phyloP scores from a whole-genome alignment of 2,113 vertebrate genomes.

The Campylomormyrus tamandua region DNA sequence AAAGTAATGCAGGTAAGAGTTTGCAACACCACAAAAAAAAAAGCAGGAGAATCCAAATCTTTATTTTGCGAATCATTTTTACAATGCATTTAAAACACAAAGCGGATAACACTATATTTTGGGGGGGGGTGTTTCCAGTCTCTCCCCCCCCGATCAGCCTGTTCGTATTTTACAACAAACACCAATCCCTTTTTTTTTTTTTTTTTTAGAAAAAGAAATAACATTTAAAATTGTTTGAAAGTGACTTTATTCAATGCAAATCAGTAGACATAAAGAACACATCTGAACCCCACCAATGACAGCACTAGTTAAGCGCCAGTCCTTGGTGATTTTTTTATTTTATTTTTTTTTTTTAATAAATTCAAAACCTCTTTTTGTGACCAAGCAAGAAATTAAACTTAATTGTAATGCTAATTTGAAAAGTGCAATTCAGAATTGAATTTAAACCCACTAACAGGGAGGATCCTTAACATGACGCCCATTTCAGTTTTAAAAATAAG shows the following conservation, averaged over 20 bases:
- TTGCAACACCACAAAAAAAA: not conserved
- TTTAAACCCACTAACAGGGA: too few relatives aligned
- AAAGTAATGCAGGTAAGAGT: not conserved
- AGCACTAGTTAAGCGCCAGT: not conserved
- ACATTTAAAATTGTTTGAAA: not conserved
- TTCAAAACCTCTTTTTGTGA: not conserved
- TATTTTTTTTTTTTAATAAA: not conserved
- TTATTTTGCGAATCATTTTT: not conserved
- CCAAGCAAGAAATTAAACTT: not conserved
- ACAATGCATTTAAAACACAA: conserved; percentile 3
- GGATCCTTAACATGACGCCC: not conserved
- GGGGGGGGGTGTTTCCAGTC: not conserved
- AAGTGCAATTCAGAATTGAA: conserved; percentile 11
- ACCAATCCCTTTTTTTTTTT: not conserved
- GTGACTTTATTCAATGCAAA: not conserved
- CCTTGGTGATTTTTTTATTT: not conserved
- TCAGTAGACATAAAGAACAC: not conserved
- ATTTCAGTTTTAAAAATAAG: not conserved
- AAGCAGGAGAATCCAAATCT: not conserved
- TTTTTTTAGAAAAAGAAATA: not conserved
- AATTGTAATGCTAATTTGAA: not conserved
- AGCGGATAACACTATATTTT: not conserved
- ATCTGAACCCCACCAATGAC: not conserved
- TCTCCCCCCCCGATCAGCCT: too few relatives aligned
- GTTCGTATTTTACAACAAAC: not conserved